Evolutionary conservation across 2,888 invertebrate genomes (phyloP).

Genomic region (Agrochola litura): DNA sequence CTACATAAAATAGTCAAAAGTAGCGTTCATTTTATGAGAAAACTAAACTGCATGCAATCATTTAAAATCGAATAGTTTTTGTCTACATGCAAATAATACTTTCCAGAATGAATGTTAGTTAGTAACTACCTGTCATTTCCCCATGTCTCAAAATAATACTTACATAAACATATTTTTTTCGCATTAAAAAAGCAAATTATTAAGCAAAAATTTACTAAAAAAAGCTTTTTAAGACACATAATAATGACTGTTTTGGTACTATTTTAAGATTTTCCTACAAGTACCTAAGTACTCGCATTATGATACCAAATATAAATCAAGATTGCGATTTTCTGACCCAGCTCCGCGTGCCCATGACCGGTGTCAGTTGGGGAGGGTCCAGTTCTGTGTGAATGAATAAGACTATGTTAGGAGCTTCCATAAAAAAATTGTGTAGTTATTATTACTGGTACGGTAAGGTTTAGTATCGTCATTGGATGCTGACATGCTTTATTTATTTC

Average conservation of each 20-base stretch:
- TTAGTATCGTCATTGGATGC: not conserved
- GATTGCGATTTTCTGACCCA: not conserved
- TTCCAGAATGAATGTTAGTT: not conserved
- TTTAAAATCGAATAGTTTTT: not conserved
- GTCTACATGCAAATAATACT: not conserved
- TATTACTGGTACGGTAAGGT: not conserved
- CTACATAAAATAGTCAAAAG: not conserved
- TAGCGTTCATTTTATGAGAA: not conserved
- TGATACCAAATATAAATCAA: not conserved
- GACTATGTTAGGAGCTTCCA: not conserved
- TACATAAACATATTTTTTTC: not conserved
- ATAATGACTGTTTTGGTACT: too few relatives aligned
- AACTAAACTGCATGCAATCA: not conserved
- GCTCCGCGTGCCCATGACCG: not conserved
- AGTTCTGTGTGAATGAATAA: conserved; percentile 14
- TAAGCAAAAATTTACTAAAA: not conserved
- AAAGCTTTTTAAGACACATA: not conserved
- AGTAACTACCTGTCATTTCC: not conserved
- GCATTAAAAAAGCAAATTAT: not conserved
- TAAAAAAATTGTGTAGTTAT: not conserved
- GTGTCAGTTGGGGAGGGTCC: not conserved
- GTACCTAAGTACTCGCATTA: not conserved
- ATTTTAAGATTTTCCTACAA: too few relatives aligned
- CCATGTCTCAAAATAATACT: not conserved
- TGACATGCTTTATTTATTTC: conserved; percentile 2